Evolutionary conservation across 1,140 invertebrate genomes (phyloP).

Genomic region (Catajapyx aquilonaris): DNA sequence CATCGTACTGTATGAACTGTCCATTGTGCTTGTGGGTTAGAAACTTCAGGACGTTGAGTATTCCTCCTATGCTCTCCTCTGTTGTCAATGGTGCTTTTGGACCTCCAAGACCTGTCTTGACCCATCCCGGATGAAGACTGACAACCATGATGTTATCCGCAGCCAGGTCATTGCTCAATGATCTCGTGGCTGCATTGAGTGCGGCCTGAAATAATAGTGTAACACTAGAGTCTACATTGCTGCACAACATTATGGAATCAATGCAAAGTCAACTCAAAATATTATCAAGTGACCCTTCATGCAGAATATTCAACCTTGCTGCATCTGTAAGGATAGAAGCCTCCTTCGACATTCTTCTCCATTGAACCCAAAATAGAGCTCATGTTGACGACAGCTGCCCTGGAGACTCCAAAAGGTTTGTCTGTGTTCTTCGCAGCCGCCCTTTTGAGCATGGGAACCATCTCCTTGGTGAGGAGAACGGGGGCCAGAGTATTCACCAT

Average conservation of each 20-base stretch:
- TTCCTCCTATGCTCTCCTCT: conserved; percentile 33
- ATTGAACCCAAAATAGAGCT: conserved; percentile 65
- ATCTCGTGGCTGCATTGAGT: conserved; percentile 67
- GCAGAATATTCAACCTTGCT: too few species aligned
- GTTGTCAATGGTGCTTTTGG: conserved; percentile 47
- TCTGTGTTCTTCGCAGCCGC: neutral
- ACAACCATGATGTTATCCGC: conserved; percentile 48
- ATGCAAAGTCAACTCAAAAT: conserved; percentile 8
- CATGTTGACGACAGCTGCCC: conserved; percentile 44
- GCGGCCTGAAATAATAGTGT: conserved; percentile 33
- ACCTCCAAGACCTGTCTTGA: conserved; percentile 74
- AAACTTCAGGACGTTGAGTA: conserved; percentile 38
- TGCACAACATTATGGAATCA: neutral
- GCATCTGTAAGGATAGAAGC: conserved; percentile 61
- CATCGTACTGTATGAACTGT: conserved; percentile 53
- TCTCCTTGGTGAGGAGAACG: conserved; percentile 60
- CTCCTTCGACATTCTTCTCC: conserved; percentile 41
- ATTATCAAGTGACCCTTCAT: too few species aligned
- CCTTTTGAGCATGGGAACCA: neutral
- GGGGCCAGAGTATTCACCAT: conserved; percentile 58
- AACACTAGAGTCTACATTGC: neutral
- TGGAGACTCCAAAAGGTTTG: neutral
- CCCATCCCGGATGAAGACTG: conserved; percentile 74
- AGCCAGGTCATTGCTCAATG: conserved; percentile 59
- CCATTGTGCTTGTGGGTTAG: conserved; percentile 44